phyloP scores from a whole-genome alignment of 1,140 invertebrate species.

The Venustaconcha ellipsiformis region DNA sequence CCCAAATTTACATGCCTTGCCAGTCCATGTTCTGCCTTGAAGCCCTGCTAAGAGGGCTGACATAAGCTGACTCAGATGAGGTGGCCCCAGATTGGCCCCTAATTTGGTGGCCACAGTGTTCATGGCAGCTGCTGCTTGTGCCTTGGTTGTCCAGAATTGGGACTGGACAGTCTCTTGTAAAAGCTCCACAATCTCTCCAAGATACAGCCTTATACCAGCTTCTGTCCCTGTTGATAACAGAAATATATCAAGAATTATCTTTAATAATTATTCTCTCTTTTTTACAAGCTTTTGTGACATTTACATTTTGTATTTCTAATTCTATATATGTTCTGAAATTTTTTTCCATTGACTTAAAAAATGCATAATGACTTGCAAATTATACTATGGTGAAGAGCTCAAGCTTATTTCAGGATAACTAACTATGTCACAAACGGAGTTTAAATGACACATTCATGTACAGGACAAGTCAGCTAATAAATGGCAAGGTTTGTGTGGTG shows the following conservation, averaged over 20 bases:
- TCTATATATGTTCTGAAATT: too few species aligned
- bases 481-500: too few species aligned
- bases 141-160: constrained; percentile 87
- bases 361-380: too few species aligned
- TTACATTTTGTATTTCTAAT: background rate
- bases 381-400: too few species aligned
- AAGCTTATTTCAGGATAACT: too few species aligned
- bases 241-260: background rate
- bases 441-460: too few species aligned
- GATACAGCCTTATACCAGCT: constrained; percentile 82
- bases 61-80: constrained; percentile 77
- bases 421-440: too few species aligned
- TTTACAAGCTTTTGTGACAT: background rate
- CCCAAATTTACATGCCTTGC: constrained; percentile 73
- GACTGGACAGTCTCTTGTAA: constrained; percentile 81
- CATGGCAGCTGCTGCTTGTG: constrained; percentile 85
- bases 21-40: constrained; percentile 88
- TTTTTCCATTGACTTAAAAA: too few species aligned
- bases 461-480: too few species aligned
- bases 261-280: background rate
- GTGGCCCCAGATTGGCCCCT: constrained; percentile 76
- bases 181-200: constrained; percentile 80
- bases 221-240: constrained; percentile 76
- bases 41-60: constrained; percentile 79
- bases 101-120: constrained; percentile 83